phyloP scores from a whole-genome alignment of 2,888 invertebrate species.

The Euclidia mi region DNA sequence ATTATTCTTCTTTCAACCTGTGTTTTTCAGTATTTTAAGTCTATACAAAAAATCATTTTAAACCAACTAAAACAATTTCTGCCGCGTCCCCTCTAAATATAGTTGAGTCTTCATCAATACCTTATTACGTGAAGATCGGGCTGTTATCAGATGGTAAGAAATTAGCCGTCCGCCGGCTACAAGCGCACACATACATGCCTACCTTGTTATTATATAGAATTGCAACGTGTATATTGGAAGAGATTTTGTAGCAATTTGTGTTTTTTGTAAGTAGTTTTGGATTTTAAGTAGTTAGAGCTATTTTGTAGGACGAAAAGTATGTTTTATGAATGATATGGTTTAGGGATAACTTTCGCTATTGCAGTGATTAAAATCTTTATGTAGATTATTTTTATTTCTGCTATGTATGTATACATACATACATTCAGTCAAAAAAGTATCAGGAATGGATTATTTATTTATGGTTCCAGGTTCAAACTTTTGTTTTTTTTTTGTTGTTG shows the following conservation, averaged over 20 bases:
- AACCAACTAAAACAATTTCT: too few relatives aligned
- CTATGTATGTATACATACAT: too few relatives aligned
- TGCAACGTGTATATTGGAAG: constrained; percentile 13
- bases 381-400: too few relatives aligned
- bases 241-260: constrained; percentile 1
- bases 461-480: too few relatives aligned
- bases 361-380: too few relatives aligned
- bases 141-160: constrained; percentile 82
- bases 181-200: constrained; percentile 50
- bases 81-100: constrained; percentile 59
- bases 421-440: too few relatives aligned
- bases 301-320: neutral
- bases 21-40: neutral
- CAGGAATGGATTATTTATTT: too few relatives aligned
- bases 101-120: constrained; percentile 58
- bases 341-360: too few relatives aligned
- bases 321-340: too few relatives aligned
- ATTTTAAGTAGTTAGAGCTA: neutral
- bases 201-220: constrained; percentile 43
- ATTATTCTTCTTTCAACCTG: too few relatives aligned
- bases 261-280: neutral
- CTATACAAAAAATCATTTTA: too few relatives aligned
- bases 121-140: constrained; percentile 73
- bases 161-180: constrained; percentile 72
- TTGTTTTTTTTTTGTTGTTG: too few relatives aligned